A percentile compares a stretch with the other conserved stretches of the same genome.
Conservation (phyloP, 2,888 invertebrate genomes). For the Thymelicus acteon region DNA sequence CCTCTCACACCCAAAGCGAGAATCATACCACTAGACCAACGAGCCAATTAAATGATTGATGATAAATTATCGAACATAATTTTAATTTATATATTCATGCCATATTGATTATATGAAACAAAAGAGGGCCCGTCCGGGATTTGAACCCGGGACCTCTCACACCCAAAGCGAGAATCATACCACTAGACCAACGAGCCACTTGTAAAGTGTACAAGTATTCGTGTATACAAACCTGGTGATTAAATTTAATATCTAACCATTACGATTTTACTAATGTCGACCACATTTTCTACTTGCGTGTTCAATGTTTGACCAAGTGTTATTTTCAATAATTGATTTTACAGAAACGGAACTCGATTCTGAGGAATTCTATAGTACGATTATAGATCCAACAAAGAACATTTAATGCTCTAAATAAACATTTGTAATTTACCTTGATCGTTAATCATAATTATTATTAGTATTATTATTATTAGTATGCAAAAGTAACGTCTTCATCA, state of each 20-base stretch:
- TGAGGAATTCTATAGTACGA: neutral
- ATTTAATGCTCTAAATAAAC: no score
- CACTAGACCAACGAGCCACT: constrained; percentile 85
- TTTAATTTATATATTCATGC: neutral
- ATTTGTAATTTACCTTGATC: no score
- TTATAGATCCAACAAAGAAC: neutral
- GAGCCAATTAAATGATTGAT: neutral
- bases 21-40: constrained; percentile 5
- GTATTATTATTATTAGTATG: no score
- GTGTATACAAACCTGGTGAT: no score
- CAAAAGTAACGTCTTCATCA: no score
- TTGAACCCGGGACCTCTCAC: constrained; percentile 86
- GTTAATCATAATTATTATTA: no score
- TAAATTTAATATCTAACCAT: no score
- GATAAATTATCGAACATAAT: constrained; percentile 1
- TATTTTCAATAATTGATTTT: neutral
- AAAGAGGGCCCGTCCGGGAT: constrained; percentile 83
- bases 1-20: constrained; percentile 80
- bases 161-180: constrained; percentile 86
- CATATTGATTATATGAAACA: neutral
- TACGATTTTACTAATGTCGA: neutral
- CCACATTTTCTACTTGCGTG: neutral
- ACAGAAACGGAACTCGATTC: neutral
- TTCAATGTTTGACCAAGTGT: neutral
- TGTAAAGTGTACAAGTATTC: neutral